A percentile compares a stretch with the other conserved stretches of the same genome.
Conservation (phyloP, 2,888 invertebrate species). For the Elmis aenea region DNA sequence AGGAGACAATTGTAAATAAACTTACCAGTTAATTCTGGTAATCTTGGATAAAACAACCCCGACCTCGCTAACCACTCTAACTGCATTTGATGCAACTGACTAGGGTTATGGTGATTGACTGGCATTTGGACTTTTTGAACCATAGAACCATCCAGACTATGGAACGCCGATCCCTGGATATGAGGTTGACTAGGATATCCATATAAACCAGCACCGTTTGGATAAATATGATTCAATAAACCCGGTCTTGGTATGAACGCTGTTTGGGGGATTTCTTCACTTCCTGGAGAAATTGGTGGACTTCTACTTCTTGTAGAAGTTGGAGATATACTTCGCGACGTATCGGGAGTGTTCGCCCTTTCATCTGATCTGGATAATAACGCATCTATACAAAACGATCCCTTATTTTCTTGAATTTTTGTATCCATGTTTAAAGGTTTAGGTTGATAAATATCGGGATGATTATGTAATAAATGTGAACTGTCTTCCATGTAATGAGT, state of each 20-base stretch:
- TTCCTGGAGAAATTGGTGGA: constrained; percentile 81
- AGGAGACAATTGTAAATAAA: too few relatives aligned
- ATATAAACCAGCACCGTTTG: constrained; percentile 35
- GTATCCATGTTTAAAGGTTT: constrained; percentile 42
- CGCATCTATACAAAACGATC: constrained; percentile 89
- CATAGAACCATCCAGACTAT: constrained; percentile 46
- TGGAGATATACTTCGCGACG: constrained; percentile 43
- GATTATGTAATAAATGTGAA: constrained; percentile 28
- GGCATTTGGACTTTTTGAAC: constrained; percentile 50
- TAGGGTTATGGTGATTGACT: constrained; percentile 42
- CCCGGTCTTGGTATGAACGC: constrained; percentile 59
- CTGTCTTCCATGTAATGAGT: constrained; percentile 36
- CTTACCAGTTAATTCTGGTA: constrained; percentile 78
- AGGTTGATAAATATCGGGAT: constrained; percentile 27
- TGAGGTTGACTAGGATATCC: constrained; percentile 51
- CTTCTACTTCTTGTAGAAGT: constrained; percentile 65
- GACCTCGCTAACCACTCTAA: constrained; percentile 88
- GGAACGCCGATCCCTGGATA: constrained; percentile 52
- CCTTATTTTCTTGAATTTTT: constrained; percentile 44
- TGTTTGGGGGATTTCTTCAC: constrained; percentile 60
- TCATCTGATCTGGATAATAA: constrained; percentile 57
- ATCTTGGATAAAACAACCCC: constrained; percentile 86
- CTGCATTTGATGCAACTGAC: constrained; percentile 72
- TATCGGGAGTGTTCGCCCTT: constrained; percentile 37
- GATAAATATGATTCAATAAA: constrained; percentile 48